These are phyloP conservation scores for Brotula barbata DNA, from an alignment of 2,797 vertebrate genomes.

Conservation along the genomic window DNA sequence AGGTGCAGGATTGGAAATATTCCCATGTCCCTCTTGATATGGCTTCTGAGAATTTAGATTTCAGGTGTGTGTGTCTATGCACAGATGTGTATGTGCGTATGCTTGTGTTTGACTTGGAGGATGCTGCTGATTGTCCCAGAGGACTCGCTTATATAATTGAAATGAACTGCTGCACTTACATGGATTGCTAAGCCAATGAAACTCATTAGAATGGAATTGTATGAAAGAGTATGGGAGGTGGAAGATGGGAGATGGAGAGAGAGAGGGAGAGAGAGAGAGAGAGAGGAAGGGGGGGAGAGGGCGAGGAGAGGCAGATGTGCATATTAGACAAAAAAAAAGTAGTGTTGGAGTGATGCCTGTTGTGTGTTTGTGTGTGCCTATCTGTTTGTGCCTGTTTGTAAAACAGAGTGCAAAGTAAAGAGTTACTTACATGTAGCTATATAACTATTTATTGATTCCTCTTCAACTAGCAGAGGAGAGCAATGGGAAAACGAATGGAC, in stretches of 20 bases:
- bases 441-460: conserved; percentile 12
- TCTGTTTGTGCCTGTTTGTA: not conserved
- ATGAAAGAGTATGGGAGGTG: conserved; percentile 41
- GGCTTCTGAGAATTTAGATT: too few relatives aligned
- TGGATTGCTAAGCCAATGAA: conserved; percentile 75
- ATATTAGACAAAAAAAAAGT: conserved; percentile 17
- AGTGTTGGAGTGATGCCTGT: conserved; percentile 27
- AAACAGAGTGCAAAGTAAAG: conserved; percentile 24
- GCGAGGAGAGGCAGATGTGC: not conserved
- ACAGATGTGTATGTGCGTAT: conserved; percentile 21
- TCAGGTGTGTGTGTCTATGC: conserved; percentile 11
- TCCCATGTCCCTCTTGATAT: too few relatives aligned
- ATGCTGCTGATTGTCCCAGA: conserved; percentile 61
- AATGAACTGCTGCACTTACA: conserved; percentile 69
- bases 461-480: conserved; percentile 16
- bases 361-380: not conserved
- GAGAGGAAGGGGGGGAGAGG: conserved; percentile 7
- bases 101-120: conserved; percentile 40
- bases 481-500: conserved; percentile 43
- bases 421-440: conserved; percentile 13
- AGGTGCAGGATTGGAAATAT: too few relatives aligned
- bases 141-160: conserved; percentile 72
- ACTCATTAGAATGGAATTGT: conserved; percentile 75
- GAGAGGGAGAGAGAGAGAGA: conserved; percentile 13
- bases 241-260: conserved; percentile 10